Evolutionary conservation across 1,140 invertebrate species (phyloP).

Genomic region (Neotoxoptera formosana): DNA sequence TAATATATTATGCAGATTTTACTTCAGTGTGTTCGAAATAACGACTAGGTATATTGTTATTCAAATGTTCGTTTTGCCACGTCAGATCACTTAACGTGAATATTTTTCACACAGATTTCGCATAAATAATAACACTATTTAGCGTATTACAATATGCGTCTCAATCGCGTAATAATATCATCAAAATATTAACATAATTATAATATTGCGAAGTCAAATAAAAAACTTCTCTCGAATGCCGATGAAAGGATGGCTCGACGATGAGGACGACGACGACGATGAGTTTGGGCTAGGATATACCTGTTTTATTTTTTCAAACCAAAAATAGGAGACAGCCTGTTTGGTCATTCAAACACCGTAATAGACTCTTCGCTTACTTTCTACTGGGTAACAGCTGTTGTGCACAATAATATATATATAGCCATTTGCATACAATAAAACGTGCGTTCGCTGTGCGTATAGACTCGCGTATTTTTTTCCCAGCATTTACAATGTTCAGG

Average conservation of each 20-base stretch:
- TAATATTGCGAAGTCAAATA: not conserved
- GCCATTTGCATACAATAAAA: constrained; percentile 55
- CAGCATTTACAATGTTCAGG: not conserved
- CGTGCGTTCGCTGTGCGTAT: not conserved
- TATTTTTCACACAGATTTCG: not conserved
- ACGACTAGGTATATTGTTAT: not conserved
- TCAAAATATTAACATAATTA: not conserved
- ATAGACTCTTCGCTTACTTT: constrained; percentile 27
- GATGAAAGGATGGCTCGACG: not conserved
- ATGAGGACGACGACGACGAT: not conserved
- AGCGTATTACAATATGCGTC: not conserved
- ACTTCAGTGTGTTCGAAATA: not conserved
- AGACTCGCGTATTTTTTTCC: constrained; percentile 25
- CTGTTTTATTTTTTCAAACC: not conserved
- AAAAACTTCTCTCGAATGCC: not conserved
- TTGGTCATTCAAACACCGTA: constrained; percentile 43
- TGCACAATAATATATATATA: constrained; percentile 12
- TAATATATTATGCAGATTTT: not conserved
- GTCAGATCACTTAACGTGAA: not conserved
- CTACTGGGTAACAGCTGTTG: constrained; percentile 15
- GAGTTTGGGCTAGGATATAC: not conserved
- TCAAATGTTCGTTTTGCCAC: not conserved
- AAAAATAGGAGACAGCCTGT: constrained; percentile 27
- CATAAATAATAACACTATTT: not conserved
- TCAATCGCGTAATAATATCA: not conserved